A percentile compares a stretch with the other conserved stretches of the same genome.
Evolutionary conservation across 2,888 invertebrate genomes (phyloP).

Genomic region (Nudaria mundana): DNA sequence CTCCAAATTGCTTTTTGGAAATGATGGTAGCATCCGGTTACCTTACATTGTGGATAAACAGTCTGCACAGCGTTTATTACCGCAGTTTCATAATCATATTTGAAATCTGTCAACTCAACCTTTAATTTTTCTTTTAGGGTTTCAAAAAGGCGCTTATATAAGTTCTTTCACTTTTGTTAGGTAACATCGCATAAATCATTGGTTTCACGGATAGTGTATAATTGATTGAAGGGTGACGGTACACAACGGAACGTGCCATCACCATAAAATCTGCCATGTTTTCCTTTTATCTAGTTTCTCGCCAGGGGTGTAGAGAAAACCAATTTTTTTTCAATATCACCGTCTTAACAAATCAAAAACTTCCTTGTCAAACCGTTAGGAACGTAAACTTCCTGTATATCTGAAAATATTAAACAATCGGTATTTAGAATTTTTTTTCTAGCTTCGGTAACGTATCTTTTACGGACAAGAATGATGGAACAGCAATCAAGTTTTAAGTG

Average conservation of each 20-base stretch:
- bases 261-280: conserved; percentile 3
- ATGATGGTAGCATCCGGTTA: conserved; percentile 8
- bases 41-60: conserved; percentile 4
- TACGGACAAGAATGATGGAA: conserved; percentile 3
- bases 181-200: conserved; percentile 8
- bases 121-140: conserved; percentile 6
- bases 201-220: conserved; percentile 6
- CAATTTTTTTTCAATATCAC: conserved; percentile 2
- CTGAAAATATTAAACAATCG: conserved; percentile 5
- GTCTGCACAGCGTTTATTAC: conserved; percentile 6
- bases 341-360: conserved; percentile 5
- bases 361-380: conserved; percentile 4
- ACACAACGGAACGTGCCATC: conserved; percentile 8
- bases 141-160: conserved; percentile 7
- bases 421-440: conserved; percentile 6
- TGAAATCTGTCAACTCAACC: conserved; percentile 4
- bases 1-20: conserved; percentile 7
- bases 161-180: conserved; percentile 4
- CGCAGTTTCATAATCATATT: conserved; percentile 8
- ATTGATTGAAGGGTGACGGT: conserved; percentile 9
- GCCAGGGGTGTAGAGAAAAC: not conserved
- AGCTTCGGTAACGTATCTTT: conserved; percentile 3
- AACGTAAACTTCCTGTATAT: conserved; percentile 4
- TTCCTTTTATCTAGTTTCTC: conserved; percentile 1
- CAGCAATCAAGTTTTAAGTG: conserved; percentile 6